Evolutionary conservation across 2,113 vertebrate genomes (phyloP), one percentile per base, ranked within the genome.

Genomic region (Nettapus auritus): DNA sequence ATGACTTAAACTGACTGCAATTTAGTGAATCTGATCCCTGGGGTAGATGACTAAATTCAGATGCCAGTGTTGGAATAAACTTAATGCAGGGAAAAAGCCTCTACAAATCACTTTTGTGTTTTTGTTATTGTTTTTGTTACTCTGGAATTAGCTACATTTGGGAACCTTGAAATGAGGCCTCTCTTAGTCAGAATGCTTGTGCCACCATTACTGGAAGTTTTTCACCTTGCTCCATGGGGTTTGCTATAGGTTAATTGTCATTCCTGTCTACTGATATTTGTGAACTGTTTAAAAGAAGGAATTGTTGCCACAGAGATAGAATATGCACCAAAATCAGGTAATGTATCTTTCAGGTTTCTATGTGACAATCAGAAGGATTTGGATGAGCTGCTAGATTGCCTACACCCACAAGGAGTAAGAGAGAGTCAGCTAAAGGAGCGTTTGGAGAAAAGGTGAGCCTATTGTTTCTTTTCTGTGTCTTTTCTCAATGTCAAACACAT

Each of bases 361-460:
- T 99, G 99, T 90, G 99, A 99, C 94, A 98, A 82, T 82, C 94
- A 98, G 63, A 98, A 98, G 82, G 99, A 99, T 53, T 96, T 99
- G 73, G 99, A 99, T 73, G 99, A 99, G 69, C 97, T 99, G 42
- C 71, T 99, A 74, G 98, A 98, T 52, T 98, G 97, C 93, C 98
- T 99, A 95, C 99, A 99, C 90, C 94, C 98, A 55, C 99, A 99
- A 90, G 99, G 99, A 74, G 98, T 98, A n/a, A 96, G 99, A 94
- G 99, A 99, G 96, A 99, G 99, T 82, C 98, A 98, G 73, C 98
- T 99, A 46, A 99, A 98, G 96, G 97, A 98, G 26, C 98, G 98
- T 26, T 95, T 99, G 73, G 98, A 99, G 94, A 98, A 97, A 77
- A 99, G 98, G 99, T 99, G 89, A 98, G 97, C 28, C 14, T 79